These are phyloP conservation scores for Tychaedon coryphoeus DNA, from an alignment of 2,113 vertebrate species.

Conservation along the genomic window DNA sequence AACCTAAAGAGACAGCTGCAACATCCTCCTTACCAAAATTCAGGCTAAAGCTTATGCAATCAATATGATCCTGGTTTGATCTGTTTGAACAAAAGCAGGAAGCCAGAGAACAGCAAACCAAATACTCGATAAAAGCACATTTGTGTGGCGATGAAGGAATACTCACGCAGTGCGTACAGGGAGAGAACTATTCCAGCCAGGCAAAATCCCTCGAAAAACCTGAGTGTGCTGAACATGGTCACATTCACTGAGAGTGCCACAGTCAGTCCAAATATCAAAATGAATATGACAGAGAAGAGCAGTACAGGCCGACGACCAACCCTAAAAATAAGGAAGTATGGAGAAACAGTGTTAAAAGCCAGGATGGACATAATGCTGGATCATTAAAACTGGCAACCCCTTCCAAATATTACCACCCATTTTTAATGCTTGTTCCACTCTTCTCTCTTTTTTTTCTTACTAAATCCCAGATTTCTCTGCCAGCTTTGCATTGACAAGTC, in stretches of 20 bases:
- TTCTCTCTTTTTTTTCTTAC: neutral
- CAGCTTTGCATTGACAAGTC: neutral
- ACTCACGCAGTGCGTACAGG: slow-evolving; percentile 92
- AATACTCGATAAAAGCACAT: rapidly evolving
- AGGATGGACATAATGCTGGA: neutral
- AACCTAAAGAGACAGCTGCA: neutral
- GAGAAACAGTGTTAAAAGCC: slow-evolving; percentile 7
- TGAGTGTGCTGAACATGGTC: slow-evolving; percentile 98
- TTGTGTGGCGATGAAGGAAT: neutral
- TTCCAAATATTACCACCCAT: neutral
- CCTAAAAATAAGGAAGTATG: slow-evolving; percentile 68
- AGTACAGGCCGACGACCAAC: slow-evolving; percentile 90
- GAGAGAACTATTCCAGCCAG: slow-evolving; percentile 92
- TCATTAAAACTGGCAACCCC: neutral
- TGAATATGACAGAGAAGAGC: slow-evolving; percentile 88
- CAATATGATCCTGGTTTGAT: neutral
- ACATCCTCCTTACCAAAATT: neutral
- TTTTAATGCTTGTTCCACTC: neutral
- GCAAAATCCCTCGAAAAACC: slow-evolving; percentile 98
- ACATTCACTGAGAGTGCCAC: slow-evolving; percentile 95
- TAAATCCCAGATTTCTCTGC: neutral
- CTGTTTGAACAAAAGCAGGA: neutral
- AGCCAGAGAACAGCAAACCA: neutral
- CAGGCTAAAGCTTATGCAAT: neutral
- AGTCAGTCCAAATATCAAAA: slow-evolving; percentile 90